Conservation (phyloP, 2,113 vertebrate genomes). For the Percopsis transmontana region DNA sequence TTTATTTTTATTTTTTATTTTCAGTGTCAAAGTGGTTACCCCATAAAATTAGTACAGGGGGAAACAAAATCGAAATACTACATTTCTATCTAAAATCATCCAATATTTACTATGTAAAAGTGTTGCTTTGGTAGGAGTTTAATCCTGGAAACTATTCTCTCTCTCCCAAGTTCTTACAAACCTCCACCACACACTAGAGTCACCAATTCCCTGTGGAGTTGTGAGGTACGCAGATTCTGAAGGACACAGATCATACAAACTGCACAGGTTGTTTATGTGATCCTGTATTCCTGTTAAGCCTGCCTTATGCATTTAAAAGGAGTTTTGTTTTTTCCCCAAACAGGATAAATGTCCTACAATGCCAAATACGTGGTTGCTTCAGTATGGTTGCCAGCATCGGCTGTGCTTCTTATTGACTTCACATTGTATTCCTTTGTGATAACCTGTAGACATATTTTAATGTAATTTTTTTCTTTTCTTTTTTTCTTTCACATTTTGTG, state of each 20-base stretch:
- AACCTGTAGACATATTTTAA: conserved; percentile 45
- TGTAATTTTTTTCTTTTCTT: conserved; percentile 11
- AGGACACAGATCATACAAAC: conserved; percentile 70
- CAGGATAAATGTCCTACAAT: conserved; percentile 66
- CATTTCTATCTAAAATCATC: conserved; percentile 25
- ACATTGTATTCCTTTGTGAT: conserved; percentile 72
- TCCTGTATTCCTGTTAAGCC: conserved; percentile 36
- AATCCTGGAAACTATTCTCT: conserved; percentile 42
- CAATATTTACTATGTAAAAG: conserved; percentile 49
- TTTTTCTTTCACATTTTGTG: conserved; percentile 13
- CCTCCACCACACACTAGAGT: conserved; percentile 36
- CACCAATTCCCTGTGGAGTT: conserved; percentile 35
- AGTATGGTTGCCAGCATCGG: conserved; percentile 77
- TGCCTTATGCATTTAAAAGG: conserved; percentile 43
- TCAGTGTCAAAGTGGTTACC: conserved; percentile 10
- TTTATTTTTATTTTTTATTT: no score
- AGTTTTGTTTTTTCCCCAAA: conserved; percentile 32
- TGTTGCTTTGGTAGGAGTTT: conserved; percentile 25
- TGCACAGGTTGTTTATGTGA: conserved; percentile 64
- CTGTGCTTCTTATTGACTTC: conserved; percentile 72
- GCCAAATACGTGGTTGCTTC: conserved; percentile 70
- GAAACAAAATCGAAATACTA: background rate
- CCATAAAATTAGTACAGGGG: conserved; percentile 18
- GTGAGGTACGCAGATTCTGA: conserved; percentile 65
- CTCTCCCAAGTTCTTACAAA: conserved; percentile 31